Percentiles rank a stretch among this genome's conserved stretches.
Conservation (phyloP, 2,113 vertebrate genomes). For the Pteruthius melanotis region DNA sequence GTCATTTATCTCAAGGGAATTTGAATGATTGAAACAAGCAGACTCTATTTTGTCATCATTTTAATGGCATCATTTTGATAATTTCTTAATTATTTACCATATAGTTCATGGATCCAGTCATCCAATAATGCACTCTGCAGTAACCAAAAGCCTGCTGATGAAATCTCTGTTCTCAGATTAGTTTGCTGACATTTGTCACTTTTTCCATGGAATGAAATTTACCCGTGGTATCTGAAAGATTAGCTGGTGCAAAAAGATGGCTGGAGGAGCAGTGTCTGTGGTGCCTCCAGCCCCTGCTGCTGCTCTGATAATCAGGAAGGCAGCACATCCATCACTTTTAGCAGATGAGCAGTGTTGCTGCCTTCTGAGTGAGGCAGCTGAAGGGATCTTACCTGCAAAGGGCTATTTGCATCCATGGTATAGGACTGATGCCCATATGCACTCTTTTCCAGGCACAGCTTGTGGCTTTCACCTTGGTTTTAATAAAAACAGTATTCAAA, state of each 20-base stretch:
- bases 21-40: not conserved
- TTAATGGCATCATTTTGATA: not conserved
- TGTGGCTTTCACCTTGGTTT: not conserved
- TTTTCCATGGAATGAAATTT: not conserved
- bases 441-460: not conserved
- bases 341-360: not conserved
- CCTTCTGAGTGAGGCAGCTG: not conserved
- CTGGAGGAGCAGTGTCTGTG: not conserved
- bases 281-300: accelerated
- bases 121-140: not conserved
- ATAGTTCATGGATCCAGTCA: not conserved
- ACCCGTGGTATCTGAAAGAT: not conserved
- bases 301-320: not conserved
- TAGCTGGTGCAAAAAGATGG: not conserved
- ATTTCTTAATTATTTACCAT: not conserved
- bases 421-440: not conserved
- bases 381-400: not conserved
- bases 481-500: not conserved
- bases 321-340: not conserved
- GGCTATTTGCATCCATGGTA: not conserved
- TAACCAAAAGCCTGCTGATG: not conserved
- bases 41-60: not conserved
- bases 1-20: not conserved
- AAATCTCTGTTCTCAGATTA: not conserved
- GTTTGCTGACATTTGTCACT: not conserved